A percentile compares a stretch with the other conserved stretches of the same genome.
These are phyloP conservation scores for Parauchenoglanis punctatus DNA, from an alignment of 2,797 vertebrate genomes.

Conservation along the genomic window DNA sequence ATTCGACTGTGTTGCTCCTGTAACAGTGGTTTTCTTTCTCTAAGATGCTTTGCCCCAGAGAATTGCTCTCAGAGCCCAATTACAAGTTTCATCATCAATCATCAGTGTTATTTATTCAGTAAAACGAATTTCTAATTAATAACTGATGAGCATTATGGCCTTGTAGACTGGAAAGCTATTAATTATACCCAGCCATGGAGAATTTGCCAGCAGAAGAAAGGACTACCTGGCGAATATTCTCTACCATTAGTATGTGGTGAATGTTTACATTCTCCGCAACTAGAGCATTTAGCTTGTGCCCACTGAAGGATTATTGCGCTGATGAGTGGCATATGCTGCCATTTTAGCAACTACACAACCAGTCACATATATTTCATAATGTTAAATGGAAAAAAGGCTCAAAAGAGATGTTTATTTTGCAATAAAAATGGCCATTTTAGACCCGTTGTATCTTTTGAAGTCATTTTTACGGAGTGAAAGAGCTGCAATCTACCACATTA, in stretches of 20 bases:
- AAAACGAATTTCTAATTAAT: constrained; percentile 99
- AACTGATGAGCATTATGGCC: constrained; percentile 99
- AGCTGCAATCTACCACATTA: constrained; percentile 52
- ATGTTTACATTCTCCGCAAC: constrained; percentile 78
- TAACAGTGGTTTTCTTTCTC: constrained; percentile 84
- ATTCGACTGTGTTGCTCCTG: constrained; percentile 65
- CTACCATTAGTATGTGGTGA: constrained; percentile 80
- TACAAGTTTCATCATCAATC: constrained; percentile 99
- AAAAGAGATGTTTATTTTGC: constrained; percentile 42
- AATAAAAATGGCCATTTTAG: constrained; percentile 41
- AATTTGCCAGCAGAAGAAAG: constrained; percentile 82
- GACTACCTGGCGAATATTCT: constrained; percentile 82
- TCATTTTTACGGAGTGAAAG: constrained; percentile 59
- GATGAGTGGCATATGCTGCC: constrained; percentile 63
- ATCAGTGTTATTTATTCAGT: constrained; percentile 99
- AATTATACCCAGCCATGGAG: constrained; percentile 91
- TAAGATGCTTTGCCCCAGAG: constrained; percentile 85
- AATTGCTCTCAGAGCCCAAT: constrained; percentile 91
- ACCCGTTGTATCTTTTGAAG: constrained; percentile 42
- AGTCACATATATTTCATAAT: constrained; percentile 36
- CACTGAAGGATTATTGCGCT: constrained; percentile 69
- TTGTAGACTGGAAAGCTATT: constrained; percentile 94
- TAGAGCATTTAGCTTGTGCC: constrained; percentile 64
- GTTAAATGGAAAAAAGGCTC: background rate
- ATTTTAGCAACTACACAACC: constrained; percentile 16